A percentile compares a stretch with the other conserved stretches of the same genome.
Evolutionary conservation across 1,140 invertebrate species (phyloP).

Genomic region (Papilio machaon): DNA sequence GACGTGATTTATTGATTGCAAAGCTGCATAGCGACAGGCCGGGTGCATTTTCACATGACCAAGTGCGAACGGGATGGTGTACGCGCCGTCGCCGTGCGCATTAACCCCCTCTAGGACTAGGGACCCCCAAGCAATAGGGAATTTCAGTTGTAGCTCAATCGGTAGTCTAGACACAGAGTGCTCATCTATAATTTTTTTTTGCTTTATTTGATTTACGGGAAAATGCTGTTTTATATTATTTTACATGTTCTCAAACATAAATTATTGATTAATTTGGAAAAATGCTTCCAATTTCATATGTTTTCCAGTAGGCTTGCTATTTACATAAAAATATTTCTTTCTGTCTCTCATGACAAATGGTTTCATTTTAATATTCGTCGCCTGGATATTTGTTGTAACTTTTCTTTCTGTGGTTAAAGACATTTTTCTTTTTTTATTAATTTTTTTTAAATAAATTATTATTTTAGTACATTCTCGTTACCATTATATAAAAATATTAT

Average conservation of each 20-base stretch:
- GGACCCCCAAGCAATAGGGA: neutral
- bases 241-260: slow-evolving; percentile 16
- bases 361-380: slow-evolving; percentile 19
- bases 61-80: neutral
- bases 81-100: slow-evolving; percentile 10
- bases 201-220: neutral
- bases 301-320: neutral
- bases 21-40: neutral
- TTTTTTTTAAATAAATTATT: neutral
- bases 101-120: slow-evolving; percentile 8
- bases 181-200: neutral
- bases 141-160: slow-evolving; percentile 27
- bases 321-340: slow-evolving; percentile 24
- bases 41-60: slow-evolving; percentile 6
- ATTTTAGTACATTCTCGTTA: neutral
- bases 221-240: neutral
- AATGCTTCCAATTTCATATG: neutral
- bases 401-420: slow-evolving; percentile 23
- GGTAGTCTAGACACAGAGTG: slow-evolving; percentile 16
- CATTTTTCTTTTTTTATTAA: neutral
- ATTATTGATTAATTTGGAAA: slow-evolving; percentile 6
- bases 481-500: neutral
- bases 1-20: slow-evolving; percentile 25
- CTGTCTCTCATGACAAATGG: slow-evolving; percentile 3
- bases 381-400: slow-evolving; percentile 4